Evolutionary conservation across 2,113 vertebrate species (phyloP), one percentile per base, ranked within the genome.

Genomic region (Serinus canaria): DNA sequence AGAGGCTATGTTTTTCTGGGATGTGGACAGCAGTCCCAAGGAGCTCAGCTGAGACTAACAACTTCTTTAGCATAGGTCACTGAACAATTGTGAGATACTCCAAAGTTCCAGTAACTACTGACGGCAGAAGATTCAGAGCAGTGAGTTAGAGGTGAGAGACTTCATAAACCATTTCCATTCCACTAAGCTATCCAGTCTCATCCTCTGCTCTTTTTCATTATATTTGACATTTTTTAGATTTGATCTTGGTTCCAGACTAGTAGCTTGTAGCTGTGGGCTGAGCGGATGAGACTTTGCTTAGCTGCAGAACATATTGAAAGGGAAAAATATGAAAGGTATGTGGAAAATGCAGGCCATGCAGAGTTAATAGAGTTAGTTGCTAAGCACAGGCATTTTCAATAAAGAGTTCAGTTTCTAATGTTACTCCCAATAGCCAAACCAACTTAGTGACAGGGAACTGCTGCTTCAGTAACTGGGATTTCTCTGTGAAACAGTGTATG

Each of bases 171-270:
- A 28, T 92, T 97, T 97, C 88, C 79, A 83, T 96, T 80, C 58
- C 47, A 83, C 81, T 91, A 95, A 96, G 31, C 30, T 52, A 84
- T 55, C 56, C 63, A 83, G 87, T 89, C 44, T 80, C 67, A 73
- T 93, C 68, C 87, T 95, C 89, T 6, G 9, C 66, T 96, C 44
- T 75, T 94, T 97, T 97, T 95, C 96, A 95, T 97, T 97, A 95
- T 59, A 74, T 77, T 82, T 97, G 95, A 95, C 95, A 95, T 96
- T 96, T 96, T 94, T 92, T 89, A 95, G 89, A 95, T 96, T 93
- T 96, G 83, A 75, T 96, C 76, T 90, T 80, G 33, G 95, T 97
- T 97, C 94, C 96, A 94, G 82, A 94, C 87, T 96, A 89, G 75
- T 97, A 94, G 92, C 87, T 89, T 95, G 92, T 89, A 94, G 72